Evolutionary conservation across 2,888 invertebrate species (phyloP), one percentile per base, ranked within the genome.

Genomic region (Dilophus febrilis): DNA sequence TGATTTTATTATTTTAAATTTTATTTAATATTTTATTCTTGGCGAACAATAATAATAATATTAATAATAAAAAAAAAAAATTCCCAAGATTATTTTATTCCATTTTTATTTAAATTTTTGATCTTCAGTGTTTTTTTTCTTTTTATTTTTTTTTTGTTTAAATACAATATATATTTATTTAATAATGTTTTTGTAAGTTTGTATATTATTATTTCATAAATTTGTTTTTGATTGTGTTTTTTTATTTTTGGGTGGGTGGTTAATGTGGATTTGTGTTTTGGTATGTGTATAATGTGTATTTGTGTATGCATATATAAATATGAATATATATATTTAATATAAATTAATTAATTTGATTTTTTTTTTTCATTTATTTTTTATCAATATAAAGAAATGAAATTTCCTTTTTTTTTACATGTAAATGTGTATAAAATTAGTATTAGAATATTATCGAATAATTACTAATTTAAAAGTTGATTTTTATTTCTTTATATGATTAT

Each of bases 1-100:
- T 43, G 39, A 37, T 31, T 42, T 43, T 40, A 18, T 37, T 42
- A 41, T 43, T 45, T 42, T 47, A 44, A 45, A 43, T 38, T 35
- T 43, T n/a, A n/a, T n/a, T n/a, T n/a, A n/a, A n/a, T 41, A 41
- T 43, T 22, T 22, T 22, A 22, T 6, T 22, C 22, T 22, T 22
- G 22, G 22, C 8, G 8, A 22, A 22, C 4, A 22, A 22, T 22
- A n/a, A n/a, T n/a, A n/a, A n/a, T n/a, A n/a, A n/a, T n/a, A n/a
- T n/a, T n/a, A n/a, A n/a, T n/a, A n/a, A n/a, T n/a, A 45, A 41
- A 40, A 45, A 32, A 45, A 31, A 42, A 43, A 37, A 37, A 7
- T 33, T 40, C 16, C 39, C 38, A 44, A 44, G 35, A 44, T n/a
- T 22, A 30, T 22, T 8, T 22, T 29, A 29, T 37, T 29, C 22